A percentile compares a stretch with the other conserved stretches of the same genome.
Conservation (phyloP, 2,797 vertebrate genomes). For the Todus mexicanus region DNA sequence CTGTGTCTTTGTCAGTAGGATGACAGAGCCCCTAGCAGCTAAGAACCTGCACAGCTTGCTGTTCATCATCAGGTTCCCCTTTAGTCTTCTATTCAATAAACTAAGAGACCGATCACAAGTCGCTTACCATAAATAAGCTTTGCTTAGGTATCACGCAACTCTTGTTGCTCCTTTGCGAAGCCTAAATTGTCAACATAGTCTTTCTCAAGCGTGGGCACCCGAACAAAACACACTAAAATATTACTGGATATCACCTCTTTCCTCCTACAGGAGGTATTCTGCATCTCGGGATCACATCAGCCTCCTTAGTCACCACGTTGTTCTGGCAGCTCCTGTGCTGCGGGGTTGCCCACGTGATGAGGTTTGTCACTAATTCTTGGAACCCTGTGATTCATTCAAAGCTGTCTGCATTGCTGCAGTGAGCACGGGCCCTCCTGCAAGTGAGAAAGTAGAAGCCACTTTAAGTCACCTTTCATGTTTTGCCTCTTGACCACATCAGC, state of each 20-base stretch:
- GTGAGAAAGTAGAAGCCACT: not conserved
- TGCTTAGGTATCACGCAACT: not conserved
- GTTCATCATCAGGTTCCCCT: not conserved
- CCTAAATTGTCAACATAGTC: not conserved
- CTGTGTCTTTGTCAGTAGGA: not conserved
- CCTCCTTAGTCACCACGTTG: not conserved
- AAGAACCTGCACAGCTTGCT: not conserved
- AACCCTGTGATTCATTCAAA: conserved; percentile 37
- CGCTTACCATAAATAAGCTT: not conserved
- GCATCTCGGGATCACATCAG: not conserved
- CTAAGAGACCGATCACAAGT: not conserved
- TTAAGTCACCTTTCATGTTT: not conserved
- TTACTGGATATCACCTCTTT: not conserved
- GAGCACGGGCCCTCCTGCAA: not conserved
- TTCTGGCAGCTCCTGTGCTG: conserved; percentile 6
- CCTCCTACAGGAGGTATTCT: not conserved
- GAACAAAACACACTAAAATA: not conserved
- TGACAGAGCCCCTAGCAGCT: not conserved
- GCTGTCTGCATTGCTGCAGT: not conserved
- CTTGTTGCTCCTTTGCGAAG: not conserved
- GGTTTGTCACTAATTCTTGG: not conserved
- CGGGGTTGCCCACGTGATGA: accelerated
- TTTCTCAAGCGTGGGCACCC: not conserved
- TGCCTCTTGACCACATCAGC: not conserved
- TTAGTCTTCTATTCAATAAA: not conserved